Conservation (phyloP, 64 coral and sea anemone genomes). For the Montipora efflorescens region DNA sequence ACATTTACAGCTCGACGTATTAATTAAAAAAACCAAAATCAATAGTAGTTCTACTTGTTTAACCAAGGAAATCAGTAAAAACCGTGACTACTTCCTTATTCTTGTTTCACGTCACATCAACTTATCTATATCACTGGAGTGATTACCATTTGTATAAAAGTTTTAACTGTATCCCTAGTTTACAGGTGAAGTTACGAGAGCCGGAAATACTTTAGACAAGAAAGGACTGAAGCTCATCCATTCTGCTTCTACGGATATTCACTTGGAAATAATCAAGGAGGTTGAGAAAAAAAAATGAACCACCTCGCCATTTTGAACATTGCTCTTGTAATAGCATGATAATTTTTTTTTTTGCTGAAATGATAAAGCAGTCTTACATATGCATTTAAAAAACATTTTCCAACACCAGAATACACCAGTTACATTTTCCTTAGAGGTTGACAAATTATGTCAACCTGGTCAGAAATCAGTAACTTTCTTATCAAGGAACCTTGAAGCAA, state of each 20-base stretch:
- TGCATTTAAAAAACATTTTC: background rate
- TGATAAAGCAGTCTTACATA: background rate
- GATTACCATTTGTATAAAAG: background rate
- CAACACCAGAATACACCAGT: background rate
- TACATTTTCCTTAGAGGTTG: background rate
- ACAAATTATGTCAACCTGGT: background rate
- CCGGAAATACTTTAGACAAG: no score
- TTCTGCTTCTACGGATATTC: no score
- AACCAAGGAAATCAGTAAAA: constrained; percentile 26
- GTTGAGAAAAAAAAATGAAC: no score
- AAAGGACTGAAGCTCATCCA: no score
- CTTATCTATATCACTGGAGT: background rate
- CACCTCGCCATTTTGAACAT: no score
- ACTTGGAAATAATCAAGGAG: no score
- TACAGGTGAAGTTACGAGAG: no score
- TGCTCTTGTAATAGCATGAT: background rate
- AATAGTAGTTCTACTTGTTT: no score
- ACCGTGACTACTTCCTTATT: background rate
- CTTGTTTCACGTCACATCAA: background rate
- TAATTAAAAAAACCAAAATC: constrained; percentile 17
- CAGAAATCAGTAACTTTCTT: background rate
- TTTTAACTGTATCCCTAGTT: background rate
- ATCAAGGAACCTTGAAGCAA: background rate
- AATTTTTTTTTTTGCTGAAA: background rate
- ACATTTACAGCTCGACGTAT: constrained; percentile 21